Percentiles rank a stretch among this genome's conserved stretches.
Conservation (phyloP, 2,797 vertebrate species). For the Tragopan temminckii region DNA sequence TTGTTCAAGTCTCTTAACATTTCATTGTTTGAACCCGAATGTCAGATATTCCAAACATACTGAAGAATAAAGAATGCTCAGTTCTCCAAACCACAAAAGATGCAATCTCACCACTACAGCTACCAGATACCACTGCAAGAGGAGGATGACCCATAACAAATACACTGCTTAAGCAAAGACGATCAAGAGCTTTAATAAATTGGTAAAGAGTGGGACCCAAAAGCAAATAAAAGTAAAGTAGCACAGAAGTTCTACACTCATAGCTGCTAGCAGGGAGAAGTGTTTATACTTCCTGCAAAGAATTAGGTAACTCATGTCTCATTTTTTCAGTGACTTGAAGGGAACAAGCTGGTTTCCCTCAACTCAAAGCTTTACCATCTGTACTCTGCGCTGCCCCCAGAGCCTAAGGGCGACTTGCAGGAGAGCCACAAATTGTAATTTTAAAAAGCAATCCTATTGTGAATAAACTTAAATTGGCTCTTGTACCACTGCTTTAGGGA, state of each 20-base stretch:
- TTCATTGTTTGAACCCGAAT: not conserved
- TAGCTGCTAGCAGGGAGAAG: not conserved
- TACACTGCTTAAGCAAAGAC: not conserved
- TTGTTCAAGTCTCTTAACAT: not conserved
- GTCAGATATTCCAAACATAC: not conserved
- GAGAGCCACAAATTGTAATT: not conserved
- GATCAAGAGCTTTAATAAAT: not conserved
- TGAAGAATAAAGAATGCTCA: not conserved
- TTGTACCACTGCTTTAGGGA: not conserved
- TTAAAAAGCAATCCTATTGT: not conserved
- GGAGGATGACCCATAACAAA: rapidly evolving
- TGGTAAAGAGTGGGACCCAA: not conserved
- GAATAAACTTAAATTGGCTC: not conserved
- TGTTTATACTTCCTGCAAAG: not conserved
- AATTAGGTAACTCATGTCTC: not conserved
- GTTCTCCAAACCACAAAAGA: not conserved
- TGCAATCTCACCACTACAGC: not conserved
- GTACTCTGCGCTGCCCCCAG: not conserved
- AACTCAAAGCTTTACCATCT: not conserved
- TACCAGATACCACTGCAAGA: not conserved
- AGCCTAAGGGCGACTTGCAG: not conserved
- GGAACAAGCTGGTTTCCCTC: constrained; percentile 4
- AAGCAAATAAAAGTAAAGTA: constrained; percentile 9
- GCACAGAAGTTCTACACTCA: rapidly evolving
- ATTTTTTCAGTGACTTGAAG: constrained; percentile 16